These are phyloP conservation scores for Megaceryle alcyon DNA, from an alignment of 2,797 vertebrate genomes.

Conservation along the genomic window DNA sequence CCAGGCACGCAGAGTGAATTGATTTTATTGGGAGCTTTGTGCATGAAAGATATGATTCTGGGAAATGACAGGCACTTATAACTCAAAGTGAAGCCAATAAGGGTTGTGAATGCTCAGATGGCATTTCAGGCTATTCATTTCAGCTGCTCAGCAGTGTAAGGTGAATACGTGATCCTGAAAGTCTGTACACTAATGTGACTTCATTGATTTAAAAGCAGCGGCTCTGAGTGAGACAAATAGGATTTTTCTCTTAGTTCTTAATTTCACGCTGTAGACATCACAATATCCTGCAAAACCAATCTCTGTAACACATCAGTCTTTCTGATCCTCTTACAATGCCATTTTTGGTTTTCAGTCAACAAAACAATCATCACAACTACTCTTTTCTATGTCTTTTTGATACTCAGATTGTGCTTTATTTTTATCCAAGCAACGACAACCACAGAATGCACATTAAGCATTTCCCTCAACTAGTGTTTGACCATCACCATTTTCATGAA, in stretches of 20 bases:
- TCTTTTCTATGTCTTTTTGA: neutral
- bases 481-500: neutral
- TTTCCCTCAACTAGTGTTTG: neutral
- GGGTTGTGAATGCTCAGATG: neutral
- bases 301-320: neutral
- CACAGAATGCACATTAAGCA: neutral
- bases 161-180: neutral
- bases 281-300: neutral
- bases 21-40: neutral
- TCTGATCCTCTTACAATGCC: neutral
- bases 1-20: neutral
- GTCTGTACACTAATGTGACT: neutral
- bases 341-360: neutral
- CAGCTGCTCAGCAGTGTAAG: neutral
- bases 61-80: neutral
- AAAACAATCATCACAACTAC: neutral
- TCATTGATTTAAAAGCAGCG: conserved; percentile 26
- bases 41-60: neutral
- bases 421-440: neutral
- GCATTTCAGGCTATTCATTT: conserved; percentile 25
- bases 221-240: neutral
- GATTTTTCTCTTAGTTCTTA: conserved; percentile 10
- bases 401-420: neutral
- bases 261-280: neutral
- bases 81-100: conserved; percentile 21